Conservation (phyloP, 2,797 vertebrate genomes). For the Chiroxiphia lanceolata region DNA sequence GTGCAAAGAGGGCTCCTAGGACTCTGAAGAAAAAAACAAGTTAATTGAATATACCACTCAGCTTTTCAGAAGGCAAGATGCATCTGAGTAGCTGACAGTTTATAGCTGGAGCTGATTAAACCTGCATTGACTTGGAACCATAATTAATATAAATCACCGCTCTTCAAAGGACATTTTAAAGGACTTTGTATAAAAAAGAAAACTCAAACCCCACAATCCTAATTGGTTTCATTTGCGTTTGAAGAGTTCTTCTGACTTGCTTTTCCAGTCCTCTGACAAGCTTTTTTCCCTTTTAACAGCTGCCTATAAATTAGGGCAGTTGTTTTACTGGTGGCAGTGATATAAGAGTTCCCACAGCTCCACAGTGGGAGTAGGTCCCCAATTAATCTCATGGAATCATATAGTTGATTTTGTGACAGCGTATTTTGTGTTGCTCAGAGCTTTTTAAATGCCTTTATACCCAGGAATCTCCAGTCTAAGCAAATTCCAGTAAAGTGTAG, state of each 20-base stretch:
- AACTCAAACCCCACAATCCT: background rate
- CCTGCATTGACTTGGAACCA: background rate
- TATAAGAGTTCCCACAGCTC: conserved; percentile 6
- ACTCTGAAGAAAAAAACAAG: background rate
- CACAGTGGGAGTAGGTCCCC: background rate
- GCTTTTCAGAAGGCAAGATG: background rate
- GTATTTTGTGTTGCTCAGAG: background rate
- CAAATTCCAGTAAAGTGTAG: background rate
- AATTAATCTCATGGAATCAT: background rate
- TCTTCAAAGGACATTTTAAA: conserved; percentile 38
- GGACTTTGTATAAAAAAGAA: background rate
- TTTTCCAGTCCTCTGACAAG: conserved; percentile 34
- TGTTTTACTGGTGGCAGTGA: conserved; percentile 27
- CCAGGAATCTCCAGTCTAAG: background rate
- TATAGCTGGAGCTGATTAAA: conserved; percentile 23
- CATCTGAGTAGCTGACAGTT: background rate
- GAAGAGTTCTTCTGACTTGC: conserved; percentile 41
- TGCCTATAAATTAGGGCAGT: conserved; percentile 48
- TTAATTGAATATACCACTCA: background rate
- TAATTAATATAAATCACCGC: conserved; percentile 8
- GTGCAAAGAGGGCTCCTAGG: background rate
- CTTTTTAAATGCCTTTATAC: background rate
- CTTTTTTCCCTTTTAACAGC: conserved; percentile 39
- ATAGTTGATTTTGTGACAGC: background rate
- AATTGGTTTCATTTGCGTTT: conserved; percentile 52